Conservation (phyloP, 2,113 vertebrate species). For the Arizona elegans region DNA sequence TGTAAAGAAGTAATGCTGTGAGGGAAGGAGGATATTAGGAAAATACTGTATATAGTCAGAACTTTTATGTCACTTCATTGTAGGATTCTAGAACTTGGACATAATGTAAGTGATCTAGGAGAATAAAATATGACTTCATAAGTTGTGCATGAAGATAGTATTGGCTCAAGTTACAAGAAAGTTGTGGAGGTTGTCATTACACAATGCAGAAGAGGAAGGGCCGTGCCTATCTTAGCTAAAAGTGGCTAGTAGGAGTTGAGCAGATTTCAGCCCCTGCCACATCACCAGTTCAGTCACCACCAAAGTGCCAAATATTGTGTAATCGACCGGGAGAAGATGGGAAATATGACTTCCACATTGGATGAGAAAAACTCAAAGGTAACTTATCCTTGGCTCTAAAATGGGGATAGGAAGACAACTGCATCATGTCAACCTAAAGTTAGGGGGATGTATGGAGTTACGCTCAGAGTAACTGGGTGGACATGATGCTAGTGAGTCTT, state of each 20-base stretch:
- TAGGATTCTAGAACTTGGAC: neutral
- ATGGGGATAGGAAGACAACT: neutral
- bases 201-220: neutral
- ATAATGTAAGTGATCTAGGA: neutral
- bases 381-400: neutral
- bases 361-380: neutral
- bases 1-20: neutral
- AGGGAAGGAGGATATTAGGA: neutral
- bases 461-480: neutral
- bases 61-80: neutral
- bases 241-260: neutral
- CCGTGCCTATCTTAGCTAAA: neutral
- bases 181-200: neutral
- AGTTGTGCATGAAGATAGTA: neutral
- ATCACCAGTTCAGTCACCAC: neutral
- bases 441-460: neutral
- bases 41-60: neutral
- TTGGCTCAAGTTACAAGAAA: neutral
- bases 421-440: neutral
- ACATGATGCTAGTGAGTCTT: neutral
- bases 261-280: neutral
- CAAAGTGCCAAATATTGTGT: neutral
- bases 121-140: neutral
- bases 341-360: neutral
- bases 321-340: neutral